Evolutionary conservation across 2,888 invertebrate genomes (phyloP), one percentile per base, ranked within the genome.

Genomic region (Cheilosia pagana): DNA sequence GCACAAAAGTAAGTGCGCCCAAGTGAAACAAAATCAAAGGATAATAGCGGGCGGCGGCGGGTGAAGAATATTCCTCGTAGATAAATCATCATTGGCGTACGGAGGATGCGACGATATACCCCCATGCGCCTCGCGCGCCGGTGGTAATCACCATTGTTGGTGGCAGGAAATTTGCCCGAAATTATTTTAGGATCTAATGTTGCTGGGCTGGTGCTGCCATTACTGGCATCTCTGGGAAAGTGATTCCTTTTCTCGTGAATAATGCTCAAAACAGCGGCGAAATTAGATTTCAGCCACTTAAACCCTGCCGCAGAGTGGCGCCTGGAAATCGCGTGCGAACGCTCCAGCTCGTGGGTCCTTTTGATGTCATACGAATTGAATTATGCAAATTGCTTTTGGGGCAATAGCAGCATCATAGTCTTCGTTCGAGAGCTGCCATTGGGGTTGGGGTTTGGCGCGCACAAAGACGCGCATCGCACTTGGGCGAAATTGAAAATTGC

Each of bases 321-420:
- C 23, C 23, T 55, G 67, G 67, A 63, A 79, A 79, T 79, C 23
- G 75, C 79, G 74, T 85, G 85, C 75, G 85, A 59, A 67, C 60
- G 75, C 63, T 78, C 52, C 31, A 74, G 63, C 78, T 68, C 68
- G 68, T 43, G 76, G 81, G 75, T 85, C 76, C 85, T 81, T 85
- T 85, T 85, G 85, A 85, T 85, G 85, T 85, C 75, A 85, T 76
- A 81, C 85, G 81, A 85, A 85, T 85, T 85, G 81, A 85, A 85
- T 85, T 85, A 85, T 85, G 85, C 53, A 85, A 85, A 85, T 85
- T 85, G 85, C 81, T 85, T 85, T 85, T 81, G 62, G 71, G 81
- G 8, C 7, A 28, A 7, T 8, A 72, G 39, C 50, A 67, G 53
- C 59, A 60, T 65, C 50, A 19, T 78, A 63, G 52, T 76, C 21